These are phyloP conservation scores for Merodon equestris DNA, from an alignment of 2,888 invertebrate genomes.

Conservation along the genomic window DNA sequence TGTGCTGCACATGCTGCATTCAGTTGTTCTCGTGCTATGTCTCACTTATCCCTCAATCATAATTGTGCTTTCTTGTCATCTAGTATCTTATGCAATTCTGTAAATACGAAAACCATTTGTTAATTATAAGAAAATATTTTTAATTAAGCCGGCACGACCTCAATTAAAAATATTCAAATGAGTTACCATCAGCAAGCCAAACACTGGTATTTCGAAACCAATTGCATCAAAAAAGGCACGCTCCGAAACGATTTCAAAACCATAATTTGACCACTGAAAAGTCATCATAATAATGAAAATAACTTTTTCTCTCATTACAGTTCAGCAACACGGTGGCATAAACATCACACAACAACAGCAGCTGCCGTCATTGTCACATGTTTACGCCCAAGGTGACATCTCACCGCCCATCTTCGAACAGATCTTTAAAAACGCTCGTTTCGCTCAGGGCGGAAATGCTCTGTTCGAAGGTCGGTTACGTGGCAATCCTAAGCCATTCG, in stretches of 20 bases:
- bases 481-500: conserved; percentile 94
- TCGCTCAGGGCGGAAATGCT: conserved; percentile 96
- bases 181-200: not conserved
- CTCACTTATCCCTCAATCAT: too few relatives aligned
- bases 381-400: conserved; percentile 86
- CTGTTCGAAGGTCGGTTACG: conserved; percentile 94
- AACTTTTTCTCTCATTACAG: conserved; percentile 71
- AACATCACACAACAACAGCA: conserved; percentile 73
- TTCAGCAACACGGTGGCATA: conserved; percentile 74
- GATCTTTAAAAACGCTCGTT: conserved; percentile 95
- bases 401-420: conserved; percentile 97
- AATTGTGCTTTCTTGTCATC: too few relatives aligned
- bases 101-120: not conserved
- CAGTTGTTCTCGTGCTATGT: too few relatives aligned
- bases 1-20: too few relatives aligned
- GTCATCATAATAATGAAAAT: conserved; percentile 1
- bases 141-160: conserved; percentile 11
- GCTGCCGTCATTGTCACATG: conserved; percentile 78
- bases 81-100: too few relatives aligned
- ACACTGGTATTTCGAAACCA: conserved; percentile 21
- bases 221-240: not conserved
- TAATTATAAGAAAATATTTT: conserved; percentile 27
- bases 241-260: not conserved
- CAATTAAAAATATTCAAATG: conserved; percentile 22
- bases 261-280: too few relatives aligned